These are phyloP conservation scores for Agrotis exclamationis DNA, from an alignment of 2,888 invertebrate species.

Conservation along the genomic window DNA sequence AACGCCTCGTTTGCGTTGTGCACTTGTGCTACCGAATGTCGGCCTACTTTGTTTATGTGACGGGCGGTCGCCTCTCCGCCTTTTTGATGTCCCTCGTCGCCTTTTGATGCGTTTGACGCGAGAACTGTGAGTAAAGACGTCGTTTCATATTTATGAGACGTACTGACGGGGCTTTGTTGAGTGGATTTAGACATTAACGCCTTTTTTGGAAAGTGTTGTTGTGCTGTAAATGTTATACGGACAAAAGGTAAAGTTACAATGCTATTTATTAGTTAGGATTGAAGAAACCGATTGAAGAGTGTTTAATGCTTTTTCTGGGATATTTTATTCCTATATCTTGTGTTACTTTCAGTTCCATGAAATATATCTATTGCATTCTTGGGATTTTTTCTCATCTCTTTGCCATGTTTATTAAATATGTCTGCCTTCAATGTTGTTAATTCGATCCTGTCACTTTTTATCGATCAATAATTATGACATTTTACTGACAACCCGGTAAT, in stretches of 20 bases:
- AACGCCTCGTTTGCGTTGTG: conserved; percentile 42
- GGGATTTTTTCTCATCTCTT: neutral
- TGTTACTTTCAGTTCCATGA: neutral
- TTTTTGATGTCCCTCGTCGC: conserved; percentile 29
- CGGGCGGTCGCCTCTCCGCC: conserved; percentile 6
- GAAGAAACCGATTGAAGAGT: neutral
- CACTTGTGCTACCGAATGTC: conserved; percentile 57
- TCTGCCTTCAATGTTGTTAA: neutral
- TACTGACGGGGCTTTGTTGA: conserved; percentile 2
- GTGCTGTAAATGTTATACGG: neutral
- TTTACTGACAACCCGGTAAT: conserved; percentile 1
- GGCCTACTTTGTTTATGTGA: conserved; percentile 54
- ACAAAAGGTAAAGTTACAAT: conserved; percentile 9
- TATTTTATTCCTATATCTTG: neutral
- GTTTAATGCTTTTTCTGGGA: neutral
- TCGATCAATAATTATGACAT: conserved; percentile 8
- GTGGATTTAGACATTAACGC: conserved; percentile 30
- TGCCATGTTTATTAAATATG: neutral
- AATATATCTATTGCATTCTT: neutral
- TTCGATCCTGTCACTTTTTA: conserved; percentile 1
- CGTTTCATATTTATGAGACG: conserved; percentile 38
- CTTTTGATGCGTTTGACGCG: conserved; percentile 44
- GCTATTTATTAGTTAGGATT: neutral
- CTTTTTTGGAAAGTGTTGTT: conserved; percentile 16
- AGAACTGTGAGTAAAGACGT: conserved; percentile 29